Conservation (phyloP, 64 coral and sea anemone genomes). For the Porites lutea region DNA sequence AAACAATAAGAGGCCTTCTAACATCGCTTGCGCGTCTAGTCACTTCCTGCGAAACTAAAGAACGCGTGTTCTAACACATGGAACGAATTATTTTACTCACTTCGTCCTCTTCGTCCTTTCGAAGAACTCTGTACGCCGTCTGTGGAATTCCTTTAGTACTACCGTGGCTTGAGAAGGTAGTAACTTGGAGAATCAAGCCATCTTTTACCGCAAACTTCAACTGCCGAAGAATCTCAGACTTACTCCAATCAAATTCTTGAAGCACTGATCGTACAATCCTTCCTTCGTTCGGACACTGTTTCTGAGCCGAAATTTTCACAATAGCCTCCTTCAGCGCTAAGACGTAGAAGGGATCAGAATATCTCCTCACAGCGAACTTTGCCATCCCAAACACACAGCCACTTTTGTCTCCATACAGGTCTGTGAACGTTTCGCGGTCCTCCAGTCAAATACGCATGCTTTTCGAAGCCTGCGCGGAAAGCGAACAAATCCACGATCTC, state of each 20-base stretch:
- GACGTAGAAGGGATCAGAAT: constrained; percentile 89
- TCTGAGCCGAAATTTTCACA: constrained; percentile 83
- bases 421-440: constrained; percentile 33
- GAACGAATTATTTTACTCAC: constrained; percentile 22
- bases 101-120: constrained; percentile 62
- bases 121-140: constrained; percentile 80
- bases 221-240: constrained; percentile 86
- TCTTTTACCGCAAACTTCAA: constrained; percentile 98
- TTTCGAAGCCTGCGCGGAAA: not conserved
- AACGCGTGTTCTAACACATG: constrained; percentile 31
- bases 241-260: constrained; percentile 91
- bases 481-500: constrained; percentile 51
- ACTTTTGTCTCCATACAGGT: constrained; percentile 9
- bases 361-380: constrained; percentile 77
- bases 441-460: constrained; percentile 49
- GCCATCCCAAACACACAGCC: constrained; percentile 75
- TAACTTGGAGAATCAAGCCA: constrained; percentile 85
- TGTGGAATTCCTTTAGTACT: constrained; percentile 95
- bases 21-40: not conserved
- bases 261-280: constrained; percentile 81
- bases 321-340: constrained; percentile 86
- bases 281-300: constrained; percentile 98
- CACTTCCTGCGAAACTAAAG: constrained; percentile 4
- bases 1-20: constrained; percentile 32
- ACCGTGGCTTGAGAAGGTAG: constrained; percentile 86